phyloP scores from a whole-genome alignment of 2,888 invertebrate genomes.

The Catonia carolina region DNA sequence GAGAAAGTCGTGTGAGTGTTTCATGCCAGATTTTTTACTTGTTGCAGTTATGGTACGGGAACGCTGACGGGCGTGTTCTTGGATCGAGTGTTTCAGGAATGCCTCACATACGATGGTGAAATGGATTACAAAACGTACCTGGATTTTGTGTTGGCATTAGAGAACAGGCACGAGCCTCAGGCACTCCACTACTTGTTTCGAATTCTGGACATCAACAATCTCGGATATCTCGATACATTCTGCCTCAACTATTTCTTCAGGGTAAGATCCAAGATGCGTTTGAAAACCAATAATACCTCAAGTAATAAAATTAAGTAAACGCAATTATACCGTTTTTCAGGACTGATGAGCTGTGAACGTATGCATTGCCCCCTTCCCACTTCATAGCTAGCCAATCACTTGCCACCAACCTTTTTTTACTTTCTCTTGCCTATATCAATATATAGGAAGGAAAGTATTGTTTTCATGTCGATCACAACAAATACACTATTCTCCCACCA shows the following conservation, averaged over 20 bases:
- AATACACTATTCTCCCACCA: too few relatives aligned
- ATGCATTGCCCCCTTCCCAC: too few relatives aligned
- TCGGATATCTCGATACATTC: constrained; percentile 83
- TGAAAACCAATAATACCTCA: neutral
- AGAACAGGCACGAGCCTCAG: constrained; percentile 86
- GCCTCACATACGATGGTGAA: constrained; percentile 88
- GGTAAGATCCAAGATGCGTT: constrained; percentile 43
- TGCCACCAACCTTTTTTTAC: too few relatives aligned
- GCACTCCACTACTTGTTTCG: constrained; percentile 86
- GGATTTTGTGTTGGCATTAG: constrained; percentile 87
- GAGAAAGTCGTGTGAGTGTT: too few relatives aligned
- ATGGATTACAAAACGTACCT: constrained; percentile 97
- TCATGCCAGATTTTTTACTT: too few relatives aligned
- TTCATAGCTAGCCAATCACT: too few relatives aligned
- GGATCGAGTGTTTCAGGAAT: constrained; percentile 90
- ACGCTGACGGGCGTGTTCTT: constrained; percentile 86
- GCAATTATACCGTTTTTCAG: too few relatives aligned
- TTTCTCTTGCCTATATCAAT: too few relatives aligned
- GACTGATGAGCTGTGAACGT: too few relatives aligned
- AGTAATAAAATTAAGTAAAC: too few relatives aligned
- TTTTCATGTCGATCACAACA: too few relatives aligned
- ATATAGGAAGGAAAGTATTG: too few relatives aligned
- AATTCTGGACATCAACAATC: constrained; percentile 81
- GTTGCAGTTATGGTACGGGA: constrained; percentile 73
- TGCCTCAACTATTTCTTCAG: constrained; percentile 89